These are phyloP conservation scores for Seriola rivoliana DNA, from an alignment of 2,113 vertebrate species.

Conservation along the genomic window DNA sequence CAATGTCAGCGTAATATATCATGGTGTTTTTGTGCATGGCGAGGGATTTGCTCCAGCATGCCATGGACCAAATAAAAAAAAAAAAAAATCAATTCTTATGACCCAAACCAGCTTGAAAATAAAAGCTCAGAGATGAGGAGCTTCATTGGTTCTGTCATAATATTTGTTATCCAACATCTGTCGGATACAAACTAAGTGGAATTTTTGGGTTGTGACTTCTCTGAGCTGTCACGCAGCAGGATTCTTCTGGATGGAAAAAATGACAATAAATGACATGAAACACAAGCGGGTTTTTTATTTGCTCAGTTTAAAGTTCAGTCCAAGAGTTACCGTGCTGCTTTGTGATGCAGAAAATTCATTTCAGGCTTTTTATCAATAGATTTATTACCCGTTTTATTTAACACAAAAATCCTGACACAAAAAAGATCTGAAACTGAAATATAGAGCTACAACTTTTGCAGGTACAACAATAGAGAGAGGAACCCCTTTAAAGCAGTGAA, in stretches of 20 bases:
- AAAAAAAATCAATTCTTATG: background rate
- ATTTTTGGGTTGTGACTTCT: constrained; percentile 16
- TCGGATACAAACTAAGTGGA: constrained; percentile 14
- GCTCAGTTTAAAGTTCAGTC: background rate
- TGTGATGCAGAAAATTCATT: background rate
- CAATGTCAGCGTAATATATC: constrained; percentile 40
- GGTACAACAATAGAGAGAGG: background rate
- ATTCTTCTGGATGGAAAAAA: constrained; percentile 24
- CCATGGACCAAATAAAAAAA: constrained; percentile 3
- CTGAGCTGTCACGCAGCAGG: constrained; percentile 27
- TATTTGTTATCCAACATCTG: constrained; percentile 38
- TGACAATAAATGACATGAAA: background rate
- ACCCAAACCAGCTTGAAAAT: background rate
- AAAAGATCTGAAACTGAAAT: background rate
- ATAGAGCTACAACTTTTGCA: background rate
- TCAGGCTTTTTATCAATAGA: background rate
- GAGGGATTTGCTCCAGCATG: constrained; percentile 41
- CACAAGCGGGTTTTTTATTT: background rate
- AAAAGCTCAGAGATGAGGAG: background rate
- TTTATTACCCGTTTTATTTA: background rate
- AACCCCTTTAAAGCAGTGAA: background rate
- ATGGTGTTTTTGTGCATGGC: constrained; percentile 9
- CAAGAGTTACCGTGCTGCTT: background rate
- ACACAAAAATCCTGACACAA: background rate
- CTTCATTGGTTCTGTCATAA: background rate